Evolutionary conservation across 2,797 vertebrate species (phyloP).

Genomic region (Aythya fuligula): DNA sequence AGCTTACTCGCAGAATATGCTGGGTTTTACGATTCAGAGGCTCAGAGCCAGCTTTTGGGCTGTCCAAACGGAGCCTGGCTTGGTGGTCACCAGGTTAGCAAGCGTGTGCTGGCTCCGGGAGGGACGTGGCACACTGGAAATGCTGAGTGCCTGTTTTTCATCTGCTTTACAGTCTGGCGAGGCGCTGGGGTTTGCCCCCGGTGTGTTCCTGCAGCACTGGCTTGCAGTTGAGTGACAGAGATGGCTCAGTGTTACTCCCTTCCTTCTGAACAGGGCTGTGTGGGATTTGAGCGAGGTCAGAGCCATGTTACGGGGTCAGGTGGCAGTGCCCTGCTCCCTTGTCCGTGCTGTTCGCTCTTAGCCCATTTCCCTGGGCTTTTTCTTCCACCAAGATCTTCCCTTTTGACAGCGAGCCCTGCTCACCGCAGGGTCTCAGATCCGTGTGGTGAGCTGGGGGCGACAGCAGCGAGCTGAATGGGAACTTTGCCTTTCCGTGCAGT

Average conservation of each 20-base stretch:
- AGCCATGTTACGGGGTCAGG: rapidly evolving
- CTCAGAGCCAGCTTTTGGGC: not conserved
- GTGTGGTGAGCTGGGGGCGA: not conserved
- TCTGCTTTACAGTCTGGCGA: not conserved
- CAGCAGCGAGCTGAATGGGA: not conserved
- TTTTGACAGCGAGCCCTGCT: not conserved
- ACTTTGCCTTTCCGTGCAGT: not conserved
- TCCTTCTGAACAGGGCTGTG: not conserved
- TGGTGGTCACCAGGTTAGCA: not conserved
- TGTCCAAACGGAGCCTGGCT: not conserved
- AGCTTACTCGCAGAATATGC: not conserved
- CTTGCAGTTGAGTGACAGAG: not conserved
- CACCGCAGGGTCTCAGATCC: not conserved
- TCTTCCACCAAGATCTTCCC: not conserved
- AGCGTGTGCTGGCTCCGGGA: not conserved
- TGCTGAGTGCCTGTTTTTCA: not conserved
- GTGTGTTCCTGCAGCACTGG: not conserved
- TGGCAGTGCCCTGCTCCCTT: not conserved
- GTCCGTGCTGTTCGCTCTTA: not conserved
- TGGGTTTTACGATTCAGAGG: not conserved
- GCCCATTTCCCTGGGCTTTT: not conserved
- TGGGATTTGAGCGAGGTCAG: rapidly evolving
- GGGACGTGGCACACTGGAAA: not conserved
- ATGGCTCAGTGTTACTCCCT: not conserved
- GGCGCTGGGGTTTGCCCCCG: not conserved